A percentile compares a stretch with the other conserved stretches of the same genome.
Evolutionary conservation across 2,888 invertebrate genomes (phyloP).

Genomic region (Eulithis testata): DNA sequence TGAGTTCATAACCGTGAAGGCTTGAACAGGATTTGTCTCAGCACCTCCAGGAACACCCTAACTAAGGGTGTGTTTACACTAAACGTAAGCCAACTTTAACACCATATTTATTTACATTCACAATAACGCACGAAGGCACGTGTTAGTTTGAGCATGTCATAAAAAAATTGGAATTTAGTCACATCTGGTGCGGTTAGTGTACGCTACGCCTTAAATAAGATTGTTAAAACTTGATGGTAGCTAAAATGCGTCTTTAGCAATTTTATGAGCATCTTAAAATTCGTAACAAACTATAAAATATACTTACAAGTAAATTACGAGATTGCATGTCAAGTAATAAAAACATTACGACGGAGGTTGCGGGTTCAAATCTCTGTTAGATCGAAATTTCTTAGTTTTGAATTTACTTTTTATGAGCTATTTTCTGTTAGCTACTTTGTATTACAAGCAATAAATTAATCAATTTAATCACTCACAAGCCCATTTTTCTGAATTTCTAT

Average conservation of each 20-base stretch:
- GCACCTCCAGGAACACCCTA: slow-evolving; percentile 47
- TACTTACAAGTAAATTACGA: slow-evolving; percentile 30
- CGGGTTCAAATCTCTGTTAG: slow-evolving; percentile 7
- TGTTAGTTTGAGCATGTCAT: slow-evolving; percentile 67
- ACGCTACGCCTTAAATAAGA: slow-evolving; percentile 48
- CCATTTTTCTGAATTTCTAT: too few relatives aligned
- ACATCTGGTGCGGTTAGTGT: slow-evolving; percentile 73
- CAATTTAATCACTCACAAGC: too few relatives aligned
- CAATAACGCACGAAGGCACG: slow-evolving; percentile 72
- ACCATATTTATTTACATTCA: slow-evolving; percentile 78
- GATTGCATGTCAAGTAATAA: slow-evolving; percentile 13
- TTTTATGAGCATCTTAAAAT: slow-evolving; percentile 27
- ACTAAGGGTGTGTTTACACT: slow-evolving; percentile 75
- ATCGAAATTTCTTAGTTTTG: not conserved
- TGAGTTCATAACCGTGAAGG: too few relatives aligned
- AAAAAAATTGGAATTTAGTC: slow-evolving; percentile 68
- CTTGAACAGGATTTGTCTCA: not conserved
- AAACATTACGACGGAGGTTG: slow-evolving; percentile 15
- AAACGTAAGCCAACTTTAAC: slow-evolving; percentile 58
- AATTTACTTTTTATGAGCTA: not conserved
- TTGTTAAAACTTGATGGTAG: slow-evolving; percentile 17
- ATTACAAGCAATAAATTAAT: not conserved
- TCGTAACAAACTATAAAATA: slow-evolving; percentile 22
- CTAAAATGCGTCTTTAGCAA: slow-evolving; percentile 20
- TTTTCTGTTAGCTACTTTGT: not conserved